Conservation (phyloP, 2,113 vertebrate genomes). For the Chloropsis cyanopogon region DNA sequence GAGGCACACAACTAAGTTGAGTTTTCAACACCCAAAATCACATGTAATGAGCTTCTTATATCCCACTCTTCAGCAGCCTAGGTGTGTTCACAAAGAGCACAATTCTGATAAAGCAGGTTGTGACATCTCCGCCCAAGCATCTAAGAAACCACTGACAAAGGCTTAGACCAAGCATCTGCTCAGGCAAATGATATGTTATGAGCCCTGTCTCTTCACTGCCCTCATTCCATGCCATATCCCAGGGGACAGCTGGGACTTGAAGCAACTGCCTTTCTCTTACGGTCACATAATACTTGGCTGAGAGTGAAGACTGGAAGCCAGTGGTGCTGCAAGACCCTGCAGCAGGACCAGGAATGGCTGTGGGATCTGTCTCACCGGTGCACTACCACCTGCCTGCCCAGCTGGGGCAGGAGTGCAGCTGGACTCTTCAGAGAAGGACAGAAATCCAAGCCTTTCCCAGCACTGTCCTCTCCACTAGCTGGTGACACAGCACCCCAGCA, state of each 20-base stretch:
- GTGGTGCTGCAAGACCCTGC: neutral
- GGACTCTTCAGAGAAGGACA: neutral
- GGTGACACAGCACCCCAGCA: neutral
- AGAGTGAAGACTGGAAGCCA: neutral
- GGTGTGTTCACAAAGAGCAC: neutral
- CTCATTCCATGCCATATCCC: neutral
- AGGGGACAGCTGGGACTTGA: neutral
- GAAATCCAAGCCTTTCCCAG: neutral
- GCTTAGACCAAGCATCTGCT: neutral
- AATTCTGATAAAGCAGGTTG: neutral
- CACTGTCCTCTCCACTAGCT: neutral
- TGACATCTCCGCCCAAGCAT: neutral
- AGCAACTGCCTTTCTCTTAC: neutral
- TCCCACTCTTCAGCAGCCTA: neutral
- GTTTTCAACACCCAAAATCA: neutral
- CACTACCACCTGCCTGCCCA: neutral
- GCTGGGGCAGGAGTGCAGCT: neutral
- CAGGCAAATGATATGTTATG: neutral
- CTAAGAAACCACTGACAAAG: neutral
- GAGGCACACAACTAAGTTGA: neutral
- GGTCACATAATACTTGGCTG: neutral
- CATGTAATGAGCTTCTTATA: neutral
- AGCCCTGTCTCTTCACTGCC: neutral
- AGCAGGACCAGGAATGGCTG: neutral
- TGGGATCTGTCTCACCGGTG: neutral